Evolutionary conservation across 1,140 invertebrate genomes (phyloP).

Genomic region (Pseudomyrmex cubaensis): DNA sequence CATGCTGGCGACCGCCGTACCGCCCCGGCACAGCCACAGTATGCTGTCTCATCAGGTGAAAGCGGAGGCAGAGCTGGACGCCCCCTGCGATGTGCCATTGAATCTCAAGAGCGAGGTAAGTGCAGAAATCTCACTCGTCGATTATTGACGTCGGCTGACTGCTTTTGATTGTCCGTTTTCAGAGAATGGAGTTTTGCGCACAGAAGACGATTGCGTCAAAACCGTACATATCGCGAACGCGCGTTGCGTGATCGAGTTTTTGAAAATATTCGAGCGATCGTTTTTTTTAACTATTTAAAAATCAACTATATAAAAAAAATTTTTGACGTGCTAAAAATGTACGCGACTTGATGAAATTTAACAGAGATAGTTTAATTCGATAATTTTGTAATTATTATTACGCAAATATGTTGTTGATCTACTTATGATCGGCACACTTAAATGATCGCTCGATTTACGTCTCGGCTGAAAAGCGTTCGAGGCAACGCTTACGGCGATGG

Average conservation of each 20-base stretch:
- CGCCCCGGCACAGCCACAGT: constrained; percentile 83
- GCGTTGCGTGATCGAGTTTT: too few species aligned
- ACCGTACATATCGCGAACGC: too few species aligned
- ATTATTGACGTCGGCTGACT: constrained; percentile 44
- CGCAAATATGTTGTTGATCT: constrained; percentile 30
- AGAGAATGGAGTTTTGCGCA: constrained; percentile 26
- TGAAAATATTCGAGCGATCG: too few species aligned
- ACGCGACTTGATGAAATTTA: too few species aligned
- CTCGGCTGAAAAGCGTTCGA: not conserved
- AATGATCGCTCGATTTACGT: not conserved
- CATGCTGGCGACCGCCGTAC: constrained; percentile 84
- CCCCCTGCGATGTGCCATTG: constrained; percentile 83
- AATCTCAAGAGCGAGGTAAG: constrained; percentile 85
- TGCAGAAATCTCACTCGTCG: constrained; percentile 56
- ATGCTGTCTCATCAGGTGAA: constrained; percentile 83
- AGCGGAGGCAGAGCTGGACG: constrained; percentile 82
- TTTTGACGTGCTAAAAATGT: not conserved
- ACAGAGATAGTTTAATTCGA: constrained; percentile 6
- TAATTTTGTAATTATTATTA: constrained; percentile 3
- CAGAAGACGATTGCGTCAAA: not conserved
- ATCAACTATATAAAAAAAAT: too few species aligned
- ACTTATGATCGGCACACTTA: constrained; percentile 16
- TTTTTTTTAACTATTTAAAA: too few species aligned
- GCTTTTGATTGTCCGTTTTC: constrained; percentile 43
- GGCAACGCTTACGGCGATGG: not conserved